These are phyloP conservation scores for Mayetiola destructor DNA, from an alignment of 2,888 invertebrate genomes.

Conservation along the genomic window DNA sequence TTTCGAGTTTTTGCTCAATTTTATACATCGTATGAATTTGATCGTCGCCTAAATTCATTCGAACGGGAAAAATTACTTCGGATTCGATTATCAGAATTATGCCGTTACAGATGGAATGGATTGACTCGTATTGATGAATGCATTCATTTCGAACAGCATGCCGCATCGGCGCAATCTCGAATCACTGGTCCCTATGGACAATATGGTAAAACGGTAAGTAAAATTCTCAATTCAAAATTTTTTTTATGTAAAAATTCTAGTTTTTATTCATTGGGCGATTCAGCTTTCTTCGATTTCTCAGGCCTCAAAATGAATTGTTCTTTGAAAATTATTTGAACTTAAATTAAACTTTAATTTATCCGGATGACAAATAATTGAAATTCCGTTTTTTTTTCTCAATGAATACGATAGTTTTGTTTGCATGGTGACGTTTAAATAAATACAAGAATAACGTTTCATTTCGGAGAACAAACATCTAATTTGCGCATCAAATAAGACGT, in stretches of 20 bases:
- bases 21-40: slow-evolving; percentile 72
- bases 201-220: slow-evolving; percentile 35
- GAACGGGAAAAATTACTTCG: slow-evolving; percentile 76
- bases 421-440: too few species aligned
- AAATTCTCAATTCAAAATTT: neutral
- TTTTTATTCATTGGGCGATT: neutral
- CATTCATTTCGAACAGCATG: slow-evolving; percentile 72
- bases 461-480: too few species aligned
- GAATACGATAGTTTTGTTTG: too few species aligned
- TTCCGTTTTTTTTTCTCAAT: too few species aligned
- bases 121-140: slow-evolving; percentile 72
- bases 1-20: slow-evolving; percentile 79
- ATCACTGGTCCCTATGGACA: slow-evolving; percentile 33
- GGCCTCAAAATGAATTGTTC: neutral
- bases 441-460: too few species aligned
- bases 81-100: slow-evolving; percentile 64
- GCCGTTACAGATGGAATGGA: slow-evolving; percentile 74
- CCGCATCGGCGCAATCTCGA: slow-evolving; percentile 44
- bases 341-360: too few species aligned
- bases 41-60: slow-evolving; percentile 59
- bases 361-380: too few species aligned
- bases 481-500: too few species aligned
- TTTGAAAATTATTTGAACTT: neutral
- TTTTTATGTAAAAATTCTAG: neutral
- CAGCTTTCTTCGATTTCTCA: neutral